Base-by-base conservation (phyloP, 2,888 invertebrate genomes). In the Platycheirus rosarum region DNA sequence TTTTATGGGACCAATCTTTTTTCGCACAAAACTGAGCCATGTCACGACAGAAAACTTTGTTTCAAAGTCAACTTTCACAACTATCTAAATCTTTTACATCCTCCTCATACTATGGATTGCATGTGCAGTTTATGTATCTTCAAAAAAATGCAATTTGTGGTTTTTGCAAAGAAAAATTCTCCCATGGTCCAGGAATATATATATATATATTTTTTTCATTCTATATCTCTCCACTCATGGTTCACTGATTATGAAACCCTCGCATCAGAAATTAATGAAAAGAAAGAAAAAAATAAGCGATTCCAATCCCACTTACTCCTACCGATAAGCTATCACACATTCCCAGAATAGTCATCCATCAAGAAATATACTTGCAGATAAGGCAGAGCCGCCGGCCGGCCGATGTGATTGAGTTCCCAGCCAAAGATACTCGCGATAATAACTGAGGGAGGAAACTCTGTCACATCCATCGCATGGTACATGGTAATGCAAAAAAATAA, bases 341-440 rank as follows among this genome's bases (percentile, higher is more conserved):
- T 79, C 75, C 44, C 42, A 75, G 55, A 79, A 75, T 49, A 79
- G 69, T 79, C 79, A 79, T 79, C 79, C 75, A 79, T 79, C 79
- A 79, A 75, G 63, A 55, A 79, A 70, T 37, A 44, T 74, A 57
- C 69, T 69, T 44, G 49, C 9, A 63, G 79, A 79, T 79, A 79
- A 74, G 48, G 2, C 29, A 44, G 55, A 26, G 37, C 9, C 14
- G 32, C 51, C 55, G 29, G 37, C 9, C 14, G 32, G 37, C 63
- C 57, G 63, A 65, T 63, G 63, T 16, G 74, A 35, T 44, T 48
- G 68, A 40, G 55, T 63, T 49, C 13, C n/a, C 49, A 79, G 55
- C 49, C 16, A 75, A 75, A 79, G 79, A 79, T 79, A 79, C 68
- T 79, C 69, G 63, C 79, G 75, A 79, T 79, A 79, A 55, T 37